phyloP scores from a whole-genome alignment of 2,888 invertebrate genomes.

The Andrena minutula region DNA sequence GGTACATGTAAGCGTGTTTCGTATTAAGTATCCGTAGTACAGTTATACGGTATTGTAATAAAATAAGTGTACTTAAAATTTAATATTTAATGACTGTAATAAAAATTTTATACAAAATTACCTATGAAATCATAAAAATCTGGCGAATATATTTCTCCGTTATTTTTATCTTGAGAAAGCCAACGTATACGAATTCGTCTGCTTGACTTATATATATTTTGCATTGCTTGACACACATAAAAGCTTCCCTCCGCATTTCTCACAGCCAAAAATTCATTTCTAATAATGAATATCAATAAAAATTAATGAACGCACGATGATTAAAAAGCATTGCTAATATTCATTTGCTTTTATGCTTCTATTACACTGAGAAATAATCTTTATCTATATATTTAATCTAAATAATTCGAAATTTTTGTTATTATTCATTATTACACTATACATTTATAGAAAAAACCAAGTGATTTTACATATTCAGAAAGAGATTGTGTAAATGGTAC shows the following conservation, averaged over 20 bases:
- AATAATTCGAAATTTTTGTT: conserved; percentile 33
- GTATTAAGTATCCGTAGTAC: not conserved
- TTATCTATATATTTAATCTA: conserved; percentile 27
- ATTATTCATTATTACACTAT: conserved; percentile 36
- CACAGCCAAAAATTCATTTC: conserved; percentile 96
- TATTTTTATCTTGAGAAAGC: conserved; percentile 92
- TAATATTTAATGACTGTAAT: conserved; percentile 10
- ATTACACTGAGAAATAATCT: conserved; percentile 10
- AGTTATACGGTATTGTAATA: not conserved
- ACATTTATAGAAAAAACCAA: conserved; percentile 21
- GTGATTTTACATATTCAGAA: conserved; percentile 18
- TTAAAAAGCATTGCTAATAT: conserved; percentile 23
- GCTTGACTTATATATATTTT: conserved; percentile 95
- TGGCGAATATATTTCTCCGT: conserved; percentile 92
- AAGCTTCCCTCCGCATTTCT: conserved; percentile 95
- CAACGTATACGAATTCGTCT: conserved; percentile 95
- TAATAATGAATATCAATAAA: conserved; percentile 82
- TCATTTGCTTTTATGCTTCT: conserved; percentile 4
- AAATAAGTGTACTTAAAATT: conserved; percentile 17
- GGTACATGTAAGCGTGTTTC: not conserved
- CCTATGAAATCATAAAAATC: conserved; percentile 96
- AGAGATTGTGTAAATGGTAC: conserved; percentile 71
- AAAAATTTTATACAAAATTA: conserved; percentile 77
- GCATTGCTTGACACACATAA: conserved; percentile 95
- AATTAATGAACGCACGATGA: conserved; percentile 33